Conservation (phyloP, 2,797 vertebrate genomes). For the Pangasius macronema region DNA sequence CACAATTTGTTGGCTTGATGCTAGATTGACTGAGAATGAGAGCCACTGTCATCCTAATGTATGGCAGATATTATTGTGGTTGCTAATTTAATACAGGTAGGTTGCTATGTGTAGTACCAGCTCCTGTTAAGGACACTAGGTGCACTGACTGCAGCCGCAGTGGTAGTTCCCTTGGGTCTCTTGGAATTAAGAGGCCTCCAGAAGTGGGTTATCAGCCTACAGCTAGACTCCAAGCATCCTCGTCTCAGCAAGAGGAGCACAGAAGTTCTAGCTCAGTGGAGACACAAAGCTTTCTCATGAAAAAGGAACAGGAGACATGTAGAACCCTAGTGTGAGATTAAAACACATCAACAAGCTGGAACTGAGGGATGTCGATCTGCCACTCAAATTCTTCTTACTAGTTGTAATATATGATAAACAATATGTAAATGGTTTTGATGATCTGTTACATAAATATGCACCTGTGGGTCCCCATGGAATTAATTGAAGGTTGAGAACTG, state of each 20-base stretch:
- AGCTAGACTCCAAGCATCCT: not conserved
- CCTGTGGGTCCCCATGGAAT: not conserved
- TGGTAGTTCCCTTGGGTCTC: not conserved
- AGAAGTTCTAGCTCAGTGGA: not conserved
- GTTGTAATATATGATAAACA: not conserved
- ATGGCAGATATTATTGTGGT: not conserved
- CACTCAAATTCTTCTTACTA: not conserved
- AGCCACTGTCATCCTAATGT: not conserved
- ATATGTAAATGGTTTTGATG: not conserved
- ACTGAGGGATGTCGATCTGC: not conserved
- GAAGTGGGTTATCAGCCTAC: slow-evolving; percentile 5
- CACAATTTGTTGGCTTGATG: not conserved
- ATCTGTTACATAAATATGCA: not conserved
- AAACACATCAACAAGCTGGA: not conserved
- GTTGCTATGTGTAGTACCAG: not conserved
- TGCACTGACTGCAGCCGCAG: not conserved
- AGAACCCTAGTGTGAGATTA: not conserved
- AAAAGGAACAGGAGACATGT: not conserved
- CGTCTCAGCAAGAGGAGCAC: not conserved
- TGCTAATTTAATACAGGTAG: not conserved
- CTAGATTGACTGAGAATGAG: not conserved
- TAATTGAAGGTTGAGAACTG: not conserved
- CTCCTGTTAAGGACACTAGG: not conserved
- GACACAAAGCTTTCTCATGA: not conserved
- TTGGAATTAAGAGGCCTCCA: not conserved